Conservation (phyloP, 2,888 invertebrate genomes). For the Caenorhabditis becei region DNA sequence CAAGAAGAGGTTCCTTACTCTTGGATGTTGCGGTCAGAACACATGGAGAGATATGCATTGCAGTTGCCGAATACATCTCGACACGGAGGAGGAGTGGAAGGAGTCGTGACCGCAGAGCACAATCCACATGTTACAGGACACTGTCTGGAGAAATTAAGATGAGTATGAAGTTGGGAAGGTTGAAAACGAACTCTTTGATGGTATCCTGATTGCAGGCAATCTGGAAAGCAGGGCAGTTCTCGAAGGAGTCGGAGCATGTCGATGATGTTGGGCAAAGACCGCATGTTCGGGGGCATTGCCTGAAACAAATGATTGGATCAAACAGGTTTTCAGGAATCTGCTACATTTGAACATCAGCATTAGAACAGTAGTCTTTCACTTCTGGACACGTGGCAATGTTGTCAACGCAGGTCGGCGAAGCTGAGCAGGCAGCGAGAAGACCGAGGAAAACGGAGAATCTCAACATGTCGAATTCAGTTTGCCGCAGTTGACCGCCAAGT, state of each 20-base stretch:
- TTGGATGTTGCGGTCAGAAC: neutral
- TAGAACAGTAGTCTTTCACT: slow-evolving; percentile 4
- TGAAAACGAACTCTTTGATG: slow-evolving; percentile 11
- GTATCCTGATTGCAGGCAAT: slow-evolving; percentile 16
- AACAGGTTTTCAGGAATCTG: neutral
- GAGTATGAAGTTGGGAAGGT: too few relatives aligned
- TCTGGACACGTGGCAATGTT: slow-evolving; percentile 19
- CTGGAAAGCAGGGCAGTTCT: neutral
- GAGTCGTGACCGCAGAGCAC: neutral
- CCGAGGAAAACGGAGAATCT: neutral
- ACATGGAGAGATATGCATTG: neutral
- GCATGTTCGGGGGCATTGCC: slow-evolving; percentile 30
- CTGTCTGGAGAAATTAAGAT: neutral
- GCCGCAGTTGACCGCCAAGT: neutral
- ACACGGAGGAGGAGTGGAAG: neutral
- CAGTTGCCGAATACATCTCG: neutral
- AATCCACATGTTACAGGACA: neutral
- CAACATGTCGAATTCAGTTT: neutral
- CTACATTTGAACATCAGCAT: slow-evolving; percentile 26
- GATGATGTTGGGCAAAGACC: slow-evolving; percentile 23
- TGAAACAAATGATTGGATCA: neutral
- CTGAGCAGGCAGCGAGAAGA: neutral
- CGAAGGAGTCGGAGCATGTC: slow-evolving; percentile 15
- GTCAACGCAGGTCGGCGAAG: slow-evolving; percentile 9
- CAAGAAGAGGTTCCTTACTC: neutral